Percentiles rank a stretch among this genome's conserved stretches.
Evolutionary conservation across 1,140 invertebrate genomes (phyloP).

Genomic region (Fopius arisanus): DNA sequence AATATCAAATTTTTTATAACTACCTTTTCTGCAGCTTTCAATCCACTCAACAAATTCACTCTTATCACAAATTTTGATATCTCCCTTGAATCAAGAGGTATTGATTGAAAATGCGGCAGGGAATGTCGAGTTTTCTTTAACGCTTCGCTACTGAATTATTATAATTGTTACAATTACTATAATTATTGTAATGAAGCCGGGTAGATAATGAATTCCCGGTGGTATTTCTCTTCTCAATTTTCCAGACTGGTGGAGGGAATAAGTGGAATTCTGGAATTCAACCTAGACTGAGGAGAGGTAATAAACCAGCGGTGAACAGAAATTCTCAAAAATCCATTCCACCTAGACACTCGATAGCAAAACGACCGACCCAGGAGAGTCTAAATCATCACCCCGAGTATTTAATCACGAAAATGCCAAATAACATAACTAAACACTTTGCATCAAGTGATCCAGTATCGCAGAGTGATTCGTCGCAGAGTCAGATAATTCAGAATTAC

Average conservation of each 20-base stretch:
- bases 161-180: too few species aligned
- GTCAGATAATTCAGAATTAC: constrained; percentile 51
- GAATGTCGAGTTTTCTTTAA: too few species aligned
- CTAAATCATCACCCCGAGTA: constrained; percentile 33
- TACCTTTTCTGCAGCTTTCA: too few species aligned
- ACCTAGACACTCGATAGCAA: constrained; percentile 27
- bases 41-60: too few species aligned
- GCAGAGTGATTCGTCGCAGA: constrained; percentile 31
- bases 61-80: too few species aligned
- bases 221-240: too few species aligned
- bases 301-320: constrained; percentile 28
- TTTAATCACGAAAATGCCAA: constrained; percentile 40
- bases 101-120: too few species aligned
- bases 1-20: too few species aligned
- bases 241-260: constrained; percentile 36
- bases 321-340: constrained; percentile 15
- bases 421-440: constrained; percentile 42
- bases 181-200: too few species aligned
- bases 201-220: too few species aligned
- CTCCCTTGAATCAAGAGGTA: too few species aligned
- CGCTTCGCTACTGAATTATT: too few species aligned
- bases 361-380: constrained; percentile 33
- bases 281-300: constrained; percentile 36
- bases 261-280: constrained; percentile 34
- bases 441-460: constrained; percentile 19